A percentile compares a stretch with the other conserved stretches of the same genome.
Evolutionary conservation across 2,888 invertebrate genomes (phyloP).

Genomic region (Julus scanicus): DNA sequence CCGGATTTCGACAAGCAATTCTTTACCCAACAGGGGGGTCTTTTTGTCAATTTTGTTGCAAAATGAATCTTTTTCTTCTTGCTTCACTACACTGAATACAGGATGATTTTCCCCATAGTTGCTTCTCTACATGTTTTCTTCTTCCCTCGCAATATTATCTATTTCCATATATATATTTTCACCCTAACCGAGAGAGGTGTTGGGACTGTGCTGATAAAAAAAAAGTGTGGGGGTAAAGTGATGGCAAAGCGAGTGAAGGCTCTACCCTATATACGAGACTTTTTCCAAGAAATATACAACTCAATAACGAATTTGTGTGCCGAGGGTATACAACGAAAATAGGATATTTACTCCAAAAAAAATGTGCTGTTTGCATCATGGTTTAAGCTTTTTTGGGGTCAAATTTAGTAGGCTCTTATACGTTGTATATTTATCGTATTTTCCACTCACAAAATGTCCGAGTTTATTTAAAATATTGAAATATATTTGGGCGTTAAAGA

Average conservation of each 20-base stretch:
- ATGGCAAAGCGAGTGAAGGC: background rate
- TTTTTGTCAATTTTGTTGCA: conserved; percentile 31
- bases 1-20: conserved; percentile 48
- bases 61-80: conserved; percentile 41
- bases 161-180: conserved; percentile 47
- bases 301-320: conserved; percentile 32
- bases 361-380: background rate
- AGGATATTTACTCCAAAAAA: conserved; percentile 21
- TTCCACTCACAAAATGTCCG: background rate
- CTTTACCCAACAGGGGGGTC: conserved; percentile 42
- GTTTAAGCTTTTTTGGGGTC: conserved; percentile 32
- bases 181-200: conserved; percentile 37
- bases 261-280: conserved; percentile 31
- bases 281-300: conserved; percentile 45
- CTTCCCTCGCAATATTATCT: conserved; percentile 26
- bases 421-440: background rate
- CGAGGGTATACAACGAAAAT: conserved; percentile 31
- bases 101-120: background rate
- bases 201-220: conserved; percentile 27
- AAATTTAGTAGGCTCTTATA: background rate
- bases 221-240: background rate
- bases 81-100: background rate
- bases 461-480: conserved; percentile 36
- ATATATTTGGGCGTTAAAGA: background rate
- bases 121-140: background rate